Conservation (phyloP, 2,888 invertebrate genomes). For the Cynaeus angustus region DNA sequence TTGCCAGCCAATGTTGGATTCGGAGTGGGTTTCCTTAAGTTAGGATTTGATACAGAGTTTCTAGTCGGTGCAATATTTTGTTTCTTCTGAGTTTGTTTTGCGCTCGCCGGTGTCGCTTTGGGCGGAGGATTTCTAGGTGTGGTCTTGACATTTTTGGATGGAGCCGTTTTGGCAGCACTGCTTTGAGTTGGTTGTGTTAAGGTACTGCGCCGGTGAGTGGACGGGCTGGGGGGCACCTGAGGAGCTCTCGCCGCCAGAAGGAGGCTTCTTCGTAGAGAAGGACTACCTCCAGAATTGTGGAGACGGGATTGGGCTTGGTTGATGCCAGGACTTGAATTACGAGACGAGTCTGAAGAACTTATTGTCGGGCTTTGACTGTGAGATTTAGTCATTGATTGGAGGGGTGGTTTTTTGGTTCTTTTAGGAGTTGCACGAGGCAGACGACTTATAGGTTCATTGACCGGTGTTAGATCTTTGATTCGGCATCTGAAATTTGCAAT, state of each 20-base stretch:
- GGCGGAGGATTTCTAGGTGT: slow-evolving; percentile 46
- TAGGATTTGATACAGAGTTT: slow-evolving; percentile 37
- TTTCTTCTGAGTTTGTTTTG: slow-evolving; percentile 31
- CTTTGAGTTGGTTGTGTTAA: slow-evolving; percentile 76
- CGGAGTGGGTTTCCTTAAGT: slow-evolving; percentile 23
- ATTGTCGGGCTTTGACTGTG: slow-evolving; percentile 69
- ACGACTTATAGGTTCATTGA: slow-evolving; percentile 66
- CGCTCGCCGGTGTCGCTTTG: slow-evolving; percentile 38
- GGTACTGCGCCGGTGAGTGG: slow-evolving; percentile 71
- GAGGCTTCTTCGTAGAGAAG: slow-evolving; percentile 73
- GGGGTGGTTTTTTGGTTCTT: slow-evolving; percentile 68
- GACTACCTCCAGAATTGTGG: slow-evolving; percentile 64
- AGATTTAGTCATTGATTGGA: slow-evolving; percentile 52
- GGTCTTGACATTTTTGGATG: slow-evolving; percentile 56
- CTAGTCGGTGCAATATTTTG: slow-evolving; percentile 14
- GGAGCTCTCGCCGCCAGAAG: slow-evolving; percentile 74
- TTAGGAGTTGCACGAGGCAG: slow-evolving; percentile 62
- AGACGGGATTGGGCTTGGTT: slow-evolving; percentile 59
- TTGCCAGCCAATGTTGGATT: slow-evolving; percentile 23
- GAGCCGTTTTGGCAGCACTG: slow-evolving; percentile 75
- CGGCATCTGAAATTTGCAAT: slow-evolving; percentile 72
- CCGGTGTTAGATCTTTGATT: slow-evolving; percentile 77
- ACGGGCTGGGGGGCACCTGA: slow-evolving; percentile 73
- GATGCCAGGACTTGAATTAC: slow-evolving; percentile 79
- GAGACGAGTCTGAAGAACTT: slow-evolving; percentile 76